Base-by-base conservation (phyloP, 2,888 invertebrate species). In the Barypeithes pellucidus region DNA sequence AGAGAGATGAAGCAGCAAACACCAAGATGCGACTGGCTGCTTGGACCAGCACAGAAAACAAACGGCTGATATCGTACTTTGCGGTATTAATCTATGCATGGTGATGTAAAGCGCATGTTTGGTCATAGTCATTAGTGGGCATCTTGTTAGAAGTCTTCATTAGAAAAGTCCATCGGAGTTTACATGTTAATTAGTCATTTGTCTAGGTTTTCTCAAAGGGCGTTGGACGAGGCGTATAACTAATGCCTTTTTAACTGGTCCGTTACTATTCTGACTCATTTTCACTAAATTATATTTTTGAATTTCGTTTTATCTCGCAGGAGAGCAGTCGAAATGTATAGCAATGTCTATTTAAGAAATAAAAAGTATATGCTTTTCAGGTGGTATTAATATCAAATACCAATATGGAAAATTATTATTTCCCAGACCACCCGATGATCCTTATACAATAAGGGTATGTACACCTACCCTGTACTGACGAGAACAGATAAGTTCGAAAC, bases 81-180 rank as follows among this genome's bases (percentile, higher is more conserved):
- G 69, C 62, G 66, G 65, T 66, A 62, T 67, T 67, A 43, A 62
- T 39, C 39, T 60, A 60, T 67, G n/a, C 36, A 47, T 67, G 54
- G 29, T 57, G 54, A 57, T 59, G 52, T 45, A 73, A 39, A 73
- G 73, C 73, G 73, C 73, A 73, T 73, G 73, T 73, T 72, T 72
- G 73, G 68, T 68, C 67, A 73, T 68, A 68, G 68, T 68, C 73
- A 73, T 68, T 61, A 61, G 52, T 54, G 39, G 47, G 66, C 54
- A 63, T n/a, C 70, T 43, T 63, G 62, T 54, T 70, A 70, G 33
- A 54, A 33, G 54, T 54, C 54, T 54, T 54, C 54, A 54, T 54
- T 54, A 54, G 29, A 33, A 54, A 24, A 54, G 54, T 54, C 54
- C 54, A 54, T 54, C 54, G 33, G 33, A 69, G 62, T 69, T 69